phyloP scores from a whole-genome alignment of 2,797 vertebrate genomes.

The Sebastes hopkinsi region DNA sequence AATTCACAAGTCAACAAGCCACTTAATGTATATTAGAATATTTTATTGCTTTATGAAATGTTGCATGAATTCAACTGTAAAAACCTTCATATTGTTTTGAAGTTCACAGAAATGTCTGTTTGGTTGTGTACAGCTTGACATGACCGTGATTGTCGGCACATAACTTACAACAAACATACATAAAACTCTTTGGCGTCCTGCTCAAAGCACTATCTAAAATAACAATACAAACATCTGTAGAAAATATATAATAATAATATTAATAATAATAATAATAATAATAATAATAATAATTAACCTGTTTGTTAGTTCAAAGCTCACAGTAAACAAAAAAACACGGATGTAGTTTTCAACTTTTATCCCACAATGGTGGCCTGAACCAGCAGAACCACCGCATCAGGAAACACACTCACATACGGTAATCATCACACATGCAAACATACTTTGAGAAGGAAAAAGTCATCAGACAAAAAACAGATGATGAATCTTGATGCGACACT shows the following conservation, averaged over 20 bases:
- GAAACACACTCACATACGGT: slow-evolving; percentile 66
- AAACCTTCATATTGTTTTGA: slow-evolving; percentile 81
- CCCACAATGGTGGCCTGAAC: slow-evolving; percentile 82
- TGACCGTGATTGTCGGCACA: slow-evolving; percentile 88
- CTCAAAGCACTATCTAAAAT: slow-evolving; percentile 79
- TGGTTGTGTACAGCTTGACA: slow-evolving; percentile 81
- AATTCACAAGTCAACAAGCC: slow-evolving; percentile 4
- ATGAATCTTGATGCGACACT: slow-evolving; percentile 55
- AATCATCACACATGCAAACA: slow-evolving; percentile 71
- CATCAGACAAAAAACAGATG: slow-evolving; percentile 28
- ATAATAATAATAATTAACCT: slow-evolving; percentile 63
- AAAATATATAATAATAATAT: slow-evolving; percentile 91
- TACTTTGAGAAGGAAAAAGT: slow-evolving; percentile 47
- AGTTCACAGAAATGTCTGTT: slow-evolving; percentile 81
- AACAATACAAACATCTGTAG: slow-evolving; percentile 91
- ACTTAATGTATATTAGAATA: slow-evolving; percentile 74
- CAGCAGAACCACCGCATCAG: slow-evolving; percentile 86
- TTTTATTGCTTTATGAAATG: slow-evolving; percentile 87
- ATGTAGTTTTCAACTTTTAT: slow-evolving; percentile 52
- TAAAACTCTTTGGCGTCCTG: slow-evolving; percentile 90
- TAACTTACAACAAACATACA: slow-evolving; percentile 90
- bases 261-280: slow-evolving; percentile 55
- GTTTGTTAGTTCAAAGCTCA: slow-evolving; percentile 85
- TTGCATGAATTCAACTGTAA: slow-evolving; percentile 79
- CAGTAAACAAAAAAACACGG: slow-evolving; percentile 87